Base-by-base conservation (phyloP, 2,113 vertebrate genomes). In the Australoheros scitulus region DNA sequence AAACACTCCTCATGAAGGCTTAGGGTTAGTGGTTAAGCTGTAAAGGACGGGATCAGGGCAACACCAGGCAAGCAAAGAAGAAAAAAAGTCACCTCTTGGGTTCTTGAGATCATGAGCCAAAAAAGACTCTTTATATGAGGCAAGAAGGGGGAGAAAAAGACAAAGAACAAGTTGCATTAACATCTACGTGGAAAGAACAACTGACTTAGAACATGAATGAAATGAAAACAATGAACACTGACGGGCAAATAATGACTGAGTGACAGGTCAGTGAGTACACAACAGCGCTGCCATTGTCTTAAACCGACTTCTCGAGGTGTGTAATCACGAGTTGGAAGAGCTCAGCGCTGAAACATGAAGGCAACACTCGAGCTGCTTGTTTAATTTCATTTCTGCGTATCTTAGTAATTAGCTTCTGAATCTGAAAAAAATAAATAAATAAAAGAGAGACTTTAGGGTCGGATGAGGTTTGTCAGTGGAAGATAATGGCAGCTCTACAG, bases 31-130 rank as follows among this genome's bases (percentile, higher is more conserved):
- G 86, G 75, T 87, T 89, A 77, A 76, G 75, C 68, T 86, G 84
- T 93, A 89, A 78, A 68, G 60, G 64, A 65, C 50, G 79, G 81
- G 61, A 72, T 78, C 18, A 18, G 29, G 43, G 60, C 86, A 82
- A 87, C 86, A 89, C 83, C 93, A 95, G 83, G 91, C 91, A 93
- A 93, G 88, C 82, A 91, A 91, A 94, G 93, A 95, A 95, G 96
- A 77, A 96, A 96, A 95, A 95, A 95, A 96, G 93, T 99, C 98
- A 99, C 98, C 98, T 99, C 97, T 98, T 95, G 97, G 95, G 97
- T 97, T 99, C 97, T 97, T 99, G 97, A 97, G 97, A 95, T 98
- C 97, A 95, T 97, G 97, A 99, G 97, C 97, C 96, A 97, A 96
- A 97, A 98, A 97, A 97, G 97, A 97, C 95, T 99, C 98, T 99